Evolutionary conservation across 2,888 invertebrate genomes (phyloP).

Genomic region (Diachrysia chrysitis): DNA sequence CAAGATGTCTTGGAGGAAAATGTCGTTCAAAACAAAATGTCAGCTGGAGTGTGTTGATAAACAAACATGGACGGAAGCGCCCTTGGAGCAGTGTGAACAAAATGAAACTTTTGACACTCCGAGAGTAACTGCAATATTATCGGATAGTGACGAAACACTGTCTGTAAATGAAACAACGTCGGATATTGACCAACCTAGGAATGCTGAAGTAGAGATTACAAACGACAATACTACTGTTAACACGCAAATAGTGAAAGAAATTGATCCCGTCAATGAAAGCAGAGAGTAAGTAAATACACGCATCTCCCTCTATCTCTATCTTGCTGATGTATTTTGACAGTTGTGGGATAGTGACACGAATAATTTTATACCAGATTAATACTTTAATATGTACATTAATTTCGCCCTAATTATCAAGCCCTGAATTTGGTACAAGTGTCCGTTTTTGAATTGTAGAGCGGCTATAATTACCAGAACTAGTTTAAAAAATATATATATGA

Average conservation of each 20-base stretch:
- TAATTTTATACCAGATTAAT: not conserved
- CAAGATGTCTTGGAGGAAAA: constrained; percentile 66
- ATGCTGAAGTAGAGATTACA: constrained; percentile 49
- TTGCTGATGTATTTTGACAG: not conserved
- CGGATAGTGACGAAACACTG: constrained; percentile 57
- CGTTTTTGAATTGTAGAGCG: not conserved
- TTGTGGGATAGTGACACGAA: not conserved
- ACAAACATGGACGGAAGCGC: constrained; percentile 21
- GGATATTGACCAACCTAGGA: constrained; percentile 59
- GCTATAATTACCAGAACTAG: not conserved
- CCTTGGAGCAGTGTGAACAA: constrained; percentile 41
- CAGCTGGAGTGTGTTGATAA: constrained; percentile 54
- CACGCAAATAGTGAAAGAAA: constrained; percentile 43
- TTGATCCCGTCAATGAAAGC: constrained; percentile 54
- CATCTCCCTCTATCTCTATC: constrained; percentile 14
- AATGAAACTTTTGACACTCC: constrained; percentile 39
- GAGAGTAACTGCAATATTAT: constrained; percentile 43
- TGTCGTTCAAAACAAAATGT: constrained; percentile 62
- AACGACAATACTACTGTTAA: constrained; percentile 53
- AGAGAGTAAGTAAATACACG: constrained; percentile 58
- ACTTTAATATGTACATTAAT: not conserved
- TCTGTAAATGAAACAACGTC: constrained; percentile 46
- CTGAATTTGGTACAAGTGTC: not conserved
- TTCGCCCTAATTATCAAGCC: not conserved
- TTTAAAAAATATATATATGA: not conserved